Evolutionary conservation across 1,140 invertebrate genomes (phyloP).

Genomic region (Chionoecetes opilio): DNA sequence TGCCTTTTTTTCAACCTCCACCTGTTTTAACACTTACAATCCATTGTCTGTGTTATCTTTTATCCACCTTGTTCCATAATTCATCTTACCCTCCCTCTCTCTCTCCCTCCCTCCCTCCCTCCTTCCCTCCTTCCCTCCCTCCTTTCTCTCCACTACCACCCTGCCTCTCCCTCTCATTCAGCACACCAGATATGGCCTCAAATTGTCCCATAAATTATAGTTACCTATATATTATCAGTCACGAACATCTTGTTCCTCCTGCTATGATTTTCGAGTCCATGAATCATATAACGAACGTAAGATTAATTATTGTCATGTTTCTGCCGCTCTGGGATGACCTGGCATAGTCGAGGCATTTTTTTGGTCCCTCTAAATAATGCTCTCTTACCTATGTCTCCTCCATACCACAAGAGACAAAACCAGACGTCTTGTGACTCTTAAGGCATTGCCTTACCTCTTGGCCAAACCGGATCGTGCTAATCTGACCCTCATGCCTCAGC

Average conservation of each 20-base stretch:
- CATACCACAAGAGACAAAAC: not conserved
- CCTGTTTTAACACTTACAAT: no score
- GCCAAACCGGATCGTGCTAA: not conserved
- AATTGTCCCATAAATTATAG: not conserved
- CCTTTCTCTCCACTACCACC: no score
- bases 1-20: no score
- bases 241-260: not conserved
- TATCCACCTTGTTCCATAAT: not conserved
- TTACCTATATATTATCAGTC: not conserved
- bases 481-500: not conserved
- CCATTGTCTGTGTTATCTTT: not conserved
- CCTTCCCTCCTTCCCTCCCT: not conserved
- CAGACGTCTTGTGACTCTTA: not conserved
- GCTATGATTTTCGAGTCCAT: not conserved
- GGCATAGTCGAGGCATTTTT: not conserved
- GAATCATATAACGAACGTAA: not conserved
- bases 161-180: not conserved
- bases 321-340: no score
- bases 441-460: not conserved
- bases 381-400: no score
- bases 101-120: not conserved
- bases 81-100: not conserved
- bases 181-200: not conserved
- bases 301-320: not conserved
- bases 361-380: not conserved